These are phyloP conservation scores for Dipodomys ordii DNA, from an alignment of 2,113 vertebrate species.

Conservation along the genomic window DNA sequence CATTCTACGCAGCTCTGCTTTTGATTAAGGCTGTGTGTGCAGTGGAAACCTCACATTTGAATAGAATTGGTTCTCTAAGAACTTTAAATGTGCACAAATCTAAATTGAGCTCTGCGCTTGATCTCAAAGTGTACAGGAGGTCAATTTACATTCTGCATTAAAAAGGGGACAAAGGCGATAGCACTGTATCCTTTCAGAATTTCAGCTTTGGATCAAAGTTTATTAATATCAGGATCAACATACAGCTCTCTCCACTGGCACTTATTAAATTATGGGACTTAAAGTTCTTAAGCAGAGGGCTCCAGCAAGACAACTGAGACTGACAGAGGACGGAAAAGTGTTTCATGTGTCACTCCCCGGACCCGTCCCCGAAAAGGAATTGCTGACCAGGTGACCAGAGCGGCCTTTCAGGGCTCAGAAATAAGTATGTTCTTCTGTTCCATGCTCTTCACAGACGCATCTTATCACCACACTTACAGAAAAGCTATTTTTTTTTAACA, in stretches of 20 bases:
- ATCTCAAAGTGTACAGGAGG: conserved; percentile 65
- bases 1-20: conserved; percentile 81
- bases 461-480: neutral
- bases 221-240: conserved; percentile 71
- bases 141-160: conserved; percentile 71
- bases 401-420: neutral
- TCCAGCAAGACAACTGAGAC: neutral
- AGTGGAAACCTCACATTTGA: conserved; percentile 79
- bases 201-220: conserved; percentile 60
- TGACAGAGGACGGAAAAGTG: neutral
- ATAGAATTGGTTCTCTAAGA: conserved; percentile 81
- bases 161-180: neutral
- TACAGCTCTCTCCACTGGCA: neutral
- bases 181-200: neutral
- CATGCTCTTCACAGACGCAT: neutral
- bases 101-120: conserved; percentile 80
- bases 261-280: conserved; percentile 72
- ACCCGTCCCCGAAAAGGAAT: too few species aligned
- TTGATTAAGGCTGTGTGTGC: conserved; percentile 83
- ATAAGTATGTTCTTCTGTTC: neutral
- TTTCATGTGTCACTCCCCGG: fast-evolving
- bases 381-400: neutral
- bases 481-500: neutral
- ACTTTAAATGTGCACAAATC: conserved; percentile 78
- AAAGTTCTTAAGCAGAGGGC: conserved; percentile 25